Evolutionary conservation across 2,797 vertebrate species (phyloP), one percentile per base, ranked within the genome.

Genomic region (Ctenosaura bakeri): DNA sequence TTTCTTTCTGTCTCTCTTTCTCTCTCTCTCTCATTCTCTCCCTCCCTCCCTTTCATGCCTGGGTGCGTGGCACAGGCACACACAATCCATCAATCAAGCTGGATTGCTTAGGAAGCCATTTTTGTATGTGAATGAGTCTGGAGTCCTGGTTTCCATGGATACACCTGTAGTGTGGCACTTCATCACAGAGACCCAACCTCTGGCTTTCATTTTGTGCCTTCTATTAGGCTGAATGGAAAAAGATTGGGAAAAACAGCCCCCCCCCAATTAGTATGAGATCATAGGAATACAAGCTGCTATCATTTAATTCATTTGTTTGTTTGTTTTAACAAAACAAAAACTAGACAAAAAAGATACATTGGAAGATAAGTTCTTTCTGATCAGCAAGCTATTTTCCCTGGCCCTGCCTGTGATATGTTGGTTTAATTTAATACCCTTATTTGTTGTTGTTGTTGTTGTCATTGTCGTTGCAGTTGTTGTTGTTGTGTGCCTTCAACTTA

Each of bases 121-220:
- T 86, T 2, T 0, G 12, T 0, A 6, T 0, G 74, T 0, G 0
- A 88, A 77, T 7, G 90, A 87, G 90, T 76, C 90, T 86, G 32
- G 62, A 94, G 92, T 50, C 87, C 20, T 64, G 0, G 94, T 96
- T 96, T 91, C 95, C 87, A 95, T 94, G 94, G 95, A 2, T 87
- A 96, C 91, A 79, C 86, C 3, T 90, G 89, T 88, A 16, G 0
- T 83, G 38, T 1, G 0, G 66, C 81, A 89, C 83, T 91, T 78
- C 81, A 1, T 46, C 88, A 1, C 7, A 86, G 86, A 88, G 2
- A 50, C 73, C 71, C 46, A 84, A 35, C 64, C 85, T 77, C 76
- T 90, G 6, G 22, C 62, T 79, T 59, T 64, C 85, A 1, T 0
- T 81, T 59, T 54, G 38, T 59, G 20, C 62, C 0, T 13, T 1